Conservation (phyloP, 2,888 invertebrate genomes). For the Oeneis ivallda region DNA sequence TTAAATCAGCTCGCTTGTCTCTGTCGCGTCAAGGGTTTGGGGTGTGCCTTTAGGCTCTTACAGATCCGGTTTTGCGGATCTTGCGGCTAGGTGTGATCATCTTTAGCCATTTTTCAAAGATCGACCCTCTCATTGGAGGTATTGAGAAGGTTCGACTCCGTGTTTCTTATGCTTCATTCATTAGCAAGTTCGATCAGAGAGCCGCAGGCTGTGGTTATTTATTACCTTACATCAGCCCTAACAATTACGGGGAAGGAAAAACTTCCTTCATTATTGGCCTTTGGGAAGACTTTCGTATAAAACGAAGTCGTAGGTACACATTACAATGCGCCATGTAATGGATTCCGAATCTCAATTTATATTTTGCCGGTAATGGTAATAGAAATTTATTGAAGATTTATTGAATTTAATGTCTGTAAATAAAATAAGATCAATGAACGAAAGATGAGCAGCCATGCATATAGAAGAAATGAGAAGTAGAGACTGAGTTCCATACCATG, state of each 20-base stretch:
- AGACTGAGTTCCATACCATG: too few relatives aligned
- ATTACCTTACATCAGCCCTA: constrained; percentile 77
- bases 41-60: too few relatives aligned
- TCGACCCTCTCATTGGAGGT: constrained; percentile 44
- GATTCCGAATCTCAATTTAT: constrained; percentile 65
- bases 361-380: constrained; percentile 41
- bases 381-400: not conserved
- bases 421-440: not conserved
- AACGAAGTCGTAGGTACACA: constrained; percentile 66
- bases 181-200: constrained; percentile 81
- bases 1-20: not conserved
- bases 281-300: constrained; percentile 72
- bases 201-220: constrained; percentile 77
- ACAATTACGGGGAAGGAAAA: constrained; percentile 77
- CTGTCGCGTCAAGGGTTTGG: not conserved
- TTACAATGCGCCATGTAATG: constrained; percentile 68
- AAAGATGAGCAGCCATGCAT: too few relatives aligned
- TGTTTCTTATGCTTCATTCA: constrained; percentile 79
- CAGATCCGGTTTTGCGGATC: not conserved
- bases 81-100: constrained; percentile 3
- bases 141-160: constrained; percentile 64
- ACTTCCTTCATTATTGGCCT: constrained; percentile 76
- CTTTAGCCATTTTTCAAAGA: constrained; percentile 63
- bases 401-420: not conserved
- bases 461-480: too few relatives aligned